A percentile compares a stretch with the other conserved stretches of the same genome.
Conservation (phyloP, 1,140 invertebrate species). For the Choristoneura fumiferana region DNA sequence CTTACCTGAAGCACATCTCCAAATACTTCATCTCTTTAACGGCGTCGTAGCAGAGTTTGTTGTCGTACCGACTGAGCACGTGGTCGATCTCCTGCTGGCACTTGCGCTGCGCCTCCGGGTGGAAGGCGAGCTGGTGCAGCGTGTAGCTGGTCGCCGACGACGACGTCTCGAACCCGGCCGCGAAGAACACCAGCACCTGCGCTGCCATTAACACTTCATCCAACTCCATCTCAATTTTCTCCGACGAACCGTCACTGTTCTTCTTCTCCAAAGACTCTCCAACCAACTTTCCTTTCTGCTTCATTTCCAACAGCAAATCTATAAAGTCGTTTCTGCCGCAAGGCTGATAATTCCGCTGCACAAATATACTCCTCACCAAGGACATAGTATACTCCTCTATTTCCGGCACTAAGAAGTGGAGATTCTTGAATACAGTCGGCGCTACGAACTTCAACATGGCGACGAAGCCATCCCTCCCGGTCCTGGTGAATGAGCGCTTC, state of each 20-base stretch:
- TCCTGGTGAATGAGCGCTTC: conserved; percentile 35
- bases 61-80: conserved; percentile 45
- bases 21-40: conserved; percentile 57
- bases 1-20: conserved; percentile 43
- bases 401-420: conserved; percentile 21
- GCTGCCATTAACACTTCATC: conserved; percentile 48
- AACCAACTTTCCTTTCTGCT: conserved; percentile 46
- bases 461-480: conserved; percentile 18
- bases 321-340: conserved; percentile 73
- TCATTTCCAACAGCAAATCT: conserved; percentile 76
- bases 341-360: conserved; percentile 26
- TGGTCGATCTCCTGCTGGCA: conserved; percentile 77
- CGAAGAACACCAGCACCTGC: conserved; percentile 76
- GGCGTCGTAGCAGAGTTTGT: conserved; percentile 54
- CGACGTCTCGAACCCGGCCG: conserved; percentile 75
- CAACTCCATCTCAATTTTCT: conserved; percentile 32
- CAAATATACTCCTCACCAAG: conserved; percentile 24
- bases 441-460: conserved; percentile 22
- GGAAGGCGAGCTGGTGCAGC: conserved; percentile 70
- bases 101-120: conserved; percentile 78
- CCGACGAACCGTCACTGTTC: conserved; percentile 39
- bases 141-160: conserved; percentile 72
- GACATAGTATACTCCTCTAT: conserved; percentile 17
- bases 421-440: conserved; percentile 22
- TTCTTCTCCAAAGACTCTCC: conserved; percentile 59